phyloP scores from a whole-genome alignment of 2,113 vertebrate species.

The Boleophthalmus pectinirostris region DNA sequence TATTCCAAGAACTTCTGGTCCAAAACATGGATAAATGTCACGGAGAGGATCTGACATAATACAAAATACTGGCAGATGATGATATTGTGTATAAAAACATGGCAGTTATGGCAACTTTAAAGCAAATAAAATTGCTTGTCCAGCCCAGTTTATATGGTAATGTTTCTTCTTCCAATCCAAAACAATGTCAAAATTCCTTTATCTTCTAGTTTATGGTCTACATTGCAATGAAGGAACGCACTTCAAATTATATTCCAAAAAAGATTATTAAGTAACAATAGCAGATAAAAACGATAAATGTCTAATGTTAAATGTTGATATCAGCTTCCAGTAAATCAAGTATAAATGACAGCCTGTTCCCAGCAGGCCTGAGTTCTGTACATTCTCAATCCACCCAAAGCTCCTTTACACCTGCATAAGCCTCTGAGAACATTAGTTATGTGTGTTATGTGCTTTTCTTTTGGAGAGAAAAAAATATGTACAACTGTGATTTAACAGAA shows the following conservation, averaged over 20 bases:
- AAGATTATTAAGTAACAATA: neutral
- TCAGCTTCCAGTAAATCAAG: constrained; percentile 14
- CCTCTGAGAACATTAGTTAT: constrained; percentile 19
- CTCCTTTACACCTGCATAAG: constrained; percentile 15
- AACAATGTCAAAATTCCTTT: no score
- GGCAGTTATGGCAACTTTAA: neutral
- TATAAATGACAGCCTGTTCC: neutral
- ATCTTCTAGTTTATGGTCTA: no score
- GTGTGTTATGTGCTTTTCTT: constrained; percentile 13
- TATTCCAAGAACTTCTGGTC: neutral
- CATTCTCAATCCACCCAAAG: neutral
- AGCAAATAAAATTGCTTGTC: neutral
- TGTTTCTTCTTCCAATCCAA: no score
- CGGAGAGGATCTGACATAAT: neutral
- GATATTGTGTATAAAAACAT: neutral
- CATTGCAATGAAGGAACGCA: neutral
- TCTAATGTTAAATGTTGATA: neutral
- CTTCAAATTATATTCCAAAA: neutral
- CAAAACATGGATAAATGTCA: neutral
- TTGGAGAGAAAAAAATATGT: neutral
- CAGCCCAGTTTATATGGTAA: neutral
- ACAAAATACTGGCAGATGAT: neutral
- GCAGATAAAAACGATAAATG: neutral
- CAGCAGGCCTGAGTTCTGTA: neutral
- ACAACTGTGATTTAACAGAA: neutral